Conservation (phyloP, 1,140 invertebrate species). For the Cyclargus thomasi region DNA sequence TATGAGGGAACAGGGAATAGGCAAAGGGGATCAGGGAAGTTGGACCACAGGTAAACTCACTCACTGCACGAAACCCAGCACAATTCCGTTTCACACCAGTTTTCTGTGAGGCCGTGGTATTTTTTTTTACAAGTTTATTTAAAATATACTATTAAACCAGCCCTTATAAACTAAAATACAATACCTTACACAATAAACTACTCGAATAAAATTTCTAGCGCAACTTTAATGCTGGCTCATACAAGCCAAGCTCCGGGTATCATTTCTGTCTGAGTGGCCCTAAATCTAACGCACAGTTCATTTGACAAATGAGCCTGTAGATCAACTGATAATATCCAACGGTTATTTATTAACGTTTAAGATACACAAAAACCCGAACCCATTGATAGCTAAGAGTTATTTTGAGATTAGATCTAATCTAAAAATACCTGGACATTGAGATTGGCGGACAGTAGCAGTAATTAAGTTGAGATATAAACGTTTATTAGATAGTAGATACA, state of each 20-base stretch:
- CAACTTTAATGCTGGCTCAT: no score
- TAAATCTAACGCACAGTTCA: background rate
- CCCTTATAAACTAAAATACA: no score
- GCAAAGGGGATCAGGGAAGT: no score
- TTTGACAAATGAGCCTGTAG: conserved; percentile 10
- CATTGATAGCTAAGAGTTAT: conserved; percentile 2
- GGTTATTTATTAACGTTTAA: conserved; percentile 11
- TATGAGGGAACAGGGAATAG: no score
- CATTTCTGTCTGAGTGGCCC: background rate
- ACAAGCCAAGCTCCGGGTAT: background rate
- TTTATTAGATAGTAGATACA: background rate
- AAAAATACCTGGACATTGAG: background rate
- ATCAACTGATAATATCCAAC: conserved; percentile 4
- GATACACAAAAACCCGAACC: conserved; percentile 10
- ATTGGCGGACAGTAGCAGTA: background rate
- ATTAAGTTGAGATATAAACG: background rate
- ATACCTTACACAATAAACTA: no score
- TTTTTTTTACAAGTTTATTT: no score
- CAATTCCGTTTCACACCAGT: no score
- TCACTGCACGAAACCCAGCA: no score
- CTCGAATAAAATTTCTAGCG: no score
- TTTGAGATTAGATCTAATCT: conserved; percentile 4
- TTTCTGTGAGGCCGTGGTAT: no score
- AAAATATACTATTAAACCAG: no score
- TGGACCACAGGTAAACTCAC: no score